These are phyloP conservation scores for Oncorhynchus keta DNA, from an alignment of 2,113 vertebrate species.

Conservation along the genomic window DNA sequence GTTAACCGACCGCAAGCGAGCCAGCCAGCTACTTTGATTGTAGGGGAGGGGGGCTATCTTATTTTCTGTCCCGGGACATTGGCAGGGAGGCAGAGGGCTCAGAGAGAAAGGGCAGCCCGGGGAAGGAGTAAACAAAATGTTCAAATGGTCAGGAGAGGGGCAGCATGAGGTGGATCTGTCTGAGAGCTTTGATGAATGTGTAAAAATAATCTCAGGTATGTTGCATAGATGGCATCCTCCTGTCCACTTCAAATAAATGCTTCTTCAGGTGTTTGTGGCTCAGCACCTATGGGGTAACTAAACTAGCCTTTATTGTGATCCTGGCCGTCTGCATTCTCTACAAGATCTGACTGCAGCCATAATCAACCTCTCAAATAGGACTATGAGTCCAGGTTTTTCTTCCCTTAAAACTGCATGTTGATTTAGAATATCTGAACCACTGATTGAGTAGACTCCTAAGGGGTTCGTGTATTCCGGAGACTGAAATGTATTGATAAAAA, in stretches of 20 bases:
- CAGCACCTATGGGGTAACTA: constrained; percentile 43
- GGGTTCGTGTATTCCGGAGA: neutral
- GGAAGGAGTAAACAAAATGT: constrained; percentile 61
- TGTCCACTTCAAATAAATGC: constrained; percentile 56
- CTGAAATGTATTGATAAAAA: neutral
- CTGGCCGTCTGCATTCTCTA: constrained; percentile 57
- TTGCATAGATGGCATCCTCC: constrained; percentile 59
- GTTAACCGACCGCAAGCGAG: neutral
- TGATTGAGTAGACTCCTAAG: neutral
- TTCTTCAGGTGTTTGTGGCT: constrained; percentile 30
- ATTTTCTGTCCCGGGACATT: no score
- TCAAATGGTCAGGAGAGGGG: constrained; percentile 47
- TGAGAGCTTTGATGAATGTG: constrained; percentile 69
- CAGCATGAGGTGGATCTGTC: constrained; percentile 50
- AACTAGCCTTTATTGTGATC: constrained; percentile 70
- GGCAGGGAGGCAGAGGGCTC: neutral
- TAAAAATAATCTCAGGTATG: constrained; percentile 69
- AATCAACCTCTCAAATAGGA: constrained; percentile 51
- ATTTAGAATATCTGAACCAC: neutral
- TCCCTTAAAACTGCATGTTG: constrained; percentile 1
- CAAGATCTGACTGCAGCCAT: constrained; percentile 44
- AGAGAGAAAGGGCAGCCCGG: constrained; percentile 33
- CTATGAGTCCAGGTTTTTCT: constrained; percentile 22
- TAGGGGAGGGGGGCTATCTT: neutral
- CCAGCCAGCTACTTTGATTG: neutral